Base-by-base conservation (phyloP, 2,113 vertebrate genomes). In the Microcebus ravelobensis region DNA sequence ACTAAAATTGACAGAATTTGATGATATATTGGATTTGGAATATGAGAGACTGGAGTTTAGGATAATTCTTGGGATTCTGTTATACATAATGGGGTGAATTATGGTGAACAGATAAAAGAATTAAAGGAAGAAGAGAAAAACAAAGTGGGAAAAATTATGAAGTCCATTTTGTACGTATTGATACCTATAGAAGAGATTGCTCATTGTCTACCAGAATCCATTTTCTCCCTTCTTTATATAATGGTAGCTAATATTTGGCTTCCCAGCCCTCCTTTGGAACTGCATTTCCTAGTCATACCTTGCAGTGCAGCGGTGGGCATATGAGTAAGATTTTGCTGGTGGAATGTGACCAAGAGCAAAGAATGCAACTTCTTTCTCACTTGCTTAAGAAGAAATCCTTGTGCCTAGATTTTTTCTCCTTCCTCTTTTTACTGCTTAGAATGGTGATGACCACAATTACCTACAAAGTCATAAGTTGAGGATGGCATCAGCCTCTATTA, bases 301-400 rank as follows among this genome's bases (percentile, higher is more conserved):
- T 91, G 39, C n/a, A 80, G 2, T 52, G 20, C 11, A 21, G 10
- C 10, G 23, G 42, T 39, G 27, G 34, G 9, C 36, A 50, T 61
- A 50, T 63, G n/a, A 42, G 15, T 12, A n/a, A 76, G 84, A 81
- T 80, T 65, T 80, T 85, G 17, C 11, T 61, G 14, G 23, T 55
- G 8, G 20, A 70, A 61, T 68, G 21, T 34, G 42, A 76, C 27
- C 21, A 86, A 91, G 31, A 82, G 12, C 11, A 84, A 80, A 42
- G 31, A 50, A 12, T 13, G 3, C 6, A 76, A 89, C 29, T 76
- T 83, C 29, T 70, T 59, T 92, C 48, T 90, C 8, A 70, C 10
- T 94, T 89, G 12, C 23, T 89, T 96, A 36, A 74, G 39, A 92
- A 87, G 29, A 87, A 87, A 73, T 82, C 20, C 34, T 29, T 77